These are phyloP conservation scores for Cyphomyrus plagiostoma DNA, from an alignment of 2,113 vertebrate species.

Conservation along the genomic window DNA sequence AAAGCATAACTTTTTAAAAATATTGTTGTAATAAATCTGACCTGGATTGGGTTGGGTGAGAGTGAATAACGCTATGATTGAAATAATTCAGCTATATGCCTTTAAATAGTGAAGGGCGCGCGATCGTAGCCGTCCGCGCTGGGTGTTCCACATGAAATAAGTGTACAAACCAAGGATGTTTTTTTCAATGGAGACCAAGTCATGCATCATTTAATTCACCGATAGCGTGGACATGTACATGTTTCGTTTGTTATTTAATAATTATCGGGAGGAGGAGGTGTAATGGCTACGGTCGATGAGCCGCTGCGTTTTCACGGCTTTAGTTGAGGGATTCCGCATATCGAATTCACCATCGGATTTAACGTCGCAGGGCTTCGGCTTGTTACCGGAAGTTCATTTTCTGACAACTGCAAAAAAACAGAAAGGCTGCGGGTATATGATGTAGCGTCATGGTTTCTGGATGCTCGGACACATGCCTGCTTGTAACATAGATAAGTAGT, in stretches of 20 bases:
- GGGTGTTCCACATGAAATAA: conserved; percentile 18
- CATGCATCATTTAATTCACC: neutral
- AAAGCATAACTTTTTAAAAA: neutral
- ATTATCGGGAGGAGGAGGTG: neutral
- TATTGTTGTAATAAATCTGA: neutral
- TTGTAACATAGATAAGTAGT: neutral
- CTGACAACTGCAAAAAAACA: conserved; percentile 21
- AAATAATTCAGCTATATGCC: conserved; percentile 26
- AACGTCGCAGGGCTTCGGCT: conserved; percentile 12
- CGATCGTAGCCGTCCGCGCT: conserved; percentile 9
- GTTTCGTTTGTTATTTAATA: neutral
- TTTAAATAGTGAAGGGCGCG: conserved; percentile 31
- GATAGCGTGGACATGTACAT: neutral
- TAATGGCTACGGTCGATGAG: neutral
- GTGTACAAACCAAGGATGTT: neutral
- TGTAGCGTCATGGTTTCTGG: neutral
- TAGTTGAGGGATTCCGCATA: neutral
- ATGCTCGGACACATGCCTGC: neutral
- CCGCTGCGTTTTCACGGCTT: neutral
- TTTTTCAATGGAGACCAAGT: conserved; percentile 8
- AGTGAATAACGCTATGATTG: neutral
- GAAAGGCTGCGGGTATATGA: neutral
- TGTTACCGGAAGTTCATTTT: conserved; percentile 31
- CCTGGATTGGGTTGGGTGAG: neutral
- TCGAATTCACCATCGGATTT: neutral